Percentiles rank a stretch among this genome's conserved stretches.
Conservation (phyloP, 1,140 invertebrate genomes). For the Linepithema humile region DNA sequence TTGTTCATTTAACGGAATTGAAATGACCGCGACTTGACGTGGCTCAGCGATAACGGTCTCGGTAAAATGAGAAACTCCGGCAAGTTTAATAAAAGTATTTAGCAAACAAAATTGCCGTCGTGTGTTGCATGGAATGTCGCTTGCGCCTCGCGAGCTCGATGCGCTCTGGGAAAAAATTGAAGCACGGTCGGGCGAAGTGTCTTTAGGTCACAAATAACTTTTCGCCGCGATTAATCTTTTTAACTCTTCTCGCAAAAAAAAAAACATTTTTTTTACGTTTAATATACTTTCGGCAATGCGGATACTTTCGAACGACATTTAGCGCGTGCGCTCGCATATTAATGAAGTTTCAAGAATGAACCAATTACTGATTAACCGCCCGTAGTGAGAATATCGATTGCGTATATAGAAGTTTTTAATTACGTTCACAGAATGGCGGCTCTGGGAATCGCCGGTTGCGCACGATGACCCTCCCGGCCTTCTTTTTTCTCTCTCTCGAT, state of each 20-base stretch:
- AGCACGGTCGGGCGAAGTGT: constrained; percentile 3
- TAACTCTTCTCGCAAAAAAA: not conserved
- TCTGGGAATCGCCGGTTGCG: not conserved
- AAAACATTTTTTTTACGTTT: not conserved
- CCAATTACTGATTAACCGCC: constrained; percentile 38
- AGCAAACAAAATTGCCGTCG: constrained; percentile 67
- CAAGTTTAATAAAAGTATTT: constrained; percentile 77
- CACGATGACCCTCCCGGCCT: not conserved
- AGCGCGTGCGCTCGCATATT: not conserved
- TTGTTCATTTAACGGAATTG: constrained; percentile 62
- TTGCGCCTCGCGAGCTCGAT: not conserved
- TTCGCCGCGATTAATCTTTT: not conserved
- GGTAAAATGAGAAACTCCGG: constrained; percentile 72
- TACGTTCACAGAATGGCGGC: not conserved
- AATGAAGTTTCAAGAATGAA: constrained; percentile 34
- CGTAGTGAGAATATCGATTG: constrained; percentile 2
- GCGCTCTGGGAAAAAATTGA: constrained; percentile 45
- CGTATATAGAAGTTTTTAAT: constrained; percentile 46
- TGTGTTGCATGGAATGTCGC: not conserved
- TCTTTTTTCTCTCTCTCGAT: not conserved
- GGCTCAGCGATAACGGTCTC: constrained; percentile 47
- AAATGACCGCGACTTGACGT: constrained; percentile 41
- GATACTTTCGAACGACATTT: not conserved
- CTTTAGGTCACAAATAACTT: not conserved
- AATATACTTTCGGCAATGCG: not conserved